Evolutionary conservation across 2,797 vertebrate species (phyloP), one percentile per base, ranked within the genome.

Genomic region (Acipenser transmontanus): DNA sequence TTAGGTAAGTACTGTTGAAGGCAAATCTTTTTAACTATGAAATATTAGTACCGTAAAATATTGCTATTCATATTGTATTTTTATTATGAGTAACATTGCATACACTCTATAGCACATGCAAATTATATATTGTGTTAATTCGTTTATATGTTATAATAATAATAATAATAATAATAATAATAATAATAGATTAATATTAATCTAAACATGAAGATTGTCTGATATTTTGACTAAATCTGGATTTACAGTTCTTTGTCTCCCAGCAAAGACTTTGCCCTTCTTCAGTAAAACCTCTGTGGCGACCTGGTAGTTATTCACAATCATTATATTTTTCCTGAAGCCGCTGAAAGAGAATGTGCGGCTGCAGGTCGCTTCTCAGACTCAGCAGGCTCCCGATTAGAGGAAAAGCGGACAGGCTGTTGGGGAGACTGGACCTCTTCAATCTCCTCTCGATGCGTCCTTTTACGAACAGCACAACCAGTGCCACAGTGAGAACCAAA

Each of bases 301-400:
- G 0, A 97, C 89, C 56, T 68, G 74, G 59, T 95, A 80, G 60
- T 90, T 87, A 82, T 96, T 97, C 2, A 99, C 70, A 0, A 98
- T 74, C 65, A 98, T 81, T 0, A 87, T 99, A 97, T 68, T 79
- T 93, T 6, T 84, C 63, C 83, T 95, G 93, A 66, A 99, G 84
- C 7, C 80, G 80, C 76, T 90, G 89, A 66, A 98, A 93, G 12
- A 91, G 85, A 66, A 93, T 72, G 49, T 97, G 94, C 0, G 86
- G 89, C 54, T 89, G 82, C 0, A 74, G 81, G 0, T 79, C 71
- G 60, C 89, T 90, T 0, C 72, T 75, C 48, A 99, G 81, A 66
- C 94, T 93, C 6, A 95, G 88, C 63, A 99, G 84, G 70, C 96
- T 98, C 52, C 97, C 95, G n/a, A 98, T 89, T 54, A 99, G 8